A percentile compares a stretch with the other conserved stretches of the same genome.
Conservation (phyloP, 2,797 vertebrate species). For the Kryptolebias ocellatus region DNA sequence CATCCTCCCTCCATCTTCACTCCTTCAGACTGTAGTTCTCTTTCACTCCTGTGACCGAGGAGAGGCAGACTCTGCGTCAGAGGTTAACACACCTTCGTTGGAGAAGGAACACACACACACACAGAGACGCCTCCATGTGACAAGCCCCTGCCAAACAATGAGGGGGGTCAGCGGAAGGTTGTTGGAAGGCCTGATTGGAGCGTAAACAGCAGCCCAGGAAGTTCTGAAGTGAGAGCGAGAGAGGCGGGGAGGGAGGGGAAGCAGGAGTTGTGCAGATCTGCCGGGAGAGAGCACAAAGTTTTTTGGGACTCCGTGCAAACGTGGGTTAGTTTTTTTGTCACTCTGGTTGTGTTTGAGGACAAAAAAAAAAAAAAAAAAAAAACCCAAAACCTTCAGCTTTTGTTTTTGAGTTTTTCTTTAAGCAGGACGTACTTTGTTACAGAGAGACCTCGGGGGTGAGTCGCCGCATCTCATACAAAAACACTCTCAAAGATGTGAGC, state of each 20-base stretch:
- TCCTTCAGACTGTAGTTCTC: constrained; percentile 17
- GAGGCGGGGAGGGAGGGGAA: constrained; percentile 35
- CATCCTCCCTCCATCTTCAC: constrained; percentile 12
- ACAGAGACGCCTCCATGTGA: constrained; percentile 57
- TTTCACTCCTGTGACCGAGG: constrained; percentile 25
- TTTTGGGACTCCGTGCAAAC: constrained; percentile 56
- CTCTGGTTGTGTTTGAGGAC: constrained; percentile 12
- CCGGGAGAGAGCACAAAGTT: constrained; percentile 71
- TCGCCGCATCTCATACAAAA: constrained; percentile 31
- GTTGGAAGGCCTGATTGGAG: constrained; percentile 77
- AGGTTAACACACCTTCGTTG: constrained; percentile 50
- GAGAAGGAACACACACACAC: constrained; percentile 31
- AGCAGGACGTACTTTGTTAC: constrained; percentile 41
- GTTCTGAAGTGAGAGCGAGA: constrained; percentile 63
- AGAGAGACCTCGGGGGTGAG: constrained; percentile 60
- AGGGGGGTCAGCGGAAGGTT: constrained; percentile 55
- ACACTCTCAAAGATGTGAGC: constrained; percentile 30
- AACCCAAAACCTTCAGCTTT: constrained; percentile 3
- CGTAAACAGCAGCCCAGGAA: constrained; percentile 79
- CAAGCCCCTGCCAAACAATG: constrained; percentile 69
- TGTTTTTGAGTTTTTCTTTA: neutral
- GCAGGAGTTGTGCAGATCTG: constrained; percentile 53
- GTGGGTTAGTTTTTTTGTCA: constrained; percentile 55
- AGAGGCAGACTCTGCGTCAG: constrained; percentile 35
- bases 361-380: constrained; percentile 1